Evolutionary conservation across 2,888 invertebrate species (phyloP).

Genomic region (Cyclophora albipunctata): DNA sequence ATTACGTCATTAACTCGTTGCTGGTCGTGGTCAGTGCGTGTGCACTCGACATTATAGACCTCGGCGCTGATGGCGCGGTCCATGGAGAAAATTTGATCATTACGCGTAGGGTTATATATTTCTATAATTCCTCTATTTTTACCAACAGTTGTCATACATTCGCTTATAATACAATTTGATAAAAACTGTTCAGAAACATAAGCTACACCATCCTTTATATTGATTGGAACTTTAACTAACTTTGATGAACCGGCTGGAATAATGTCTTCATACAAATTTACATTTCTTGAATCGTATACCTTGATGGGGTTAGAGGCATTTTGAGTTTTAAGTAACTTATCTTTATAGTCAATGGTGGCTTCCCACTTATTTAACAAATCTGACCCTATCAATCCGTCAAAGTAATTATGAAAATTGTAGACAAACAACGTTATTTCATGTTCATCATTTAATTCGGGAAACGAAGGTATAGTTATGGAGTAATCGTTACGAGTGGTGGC

Average conservation of each 20-base stretch:
- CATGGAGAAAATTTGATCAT: slow-evolving; percentile 20
- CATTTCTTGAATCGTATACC: slow-evolving; percentile 21
- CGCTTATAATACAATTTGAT: slow-evolving; percentile 18
- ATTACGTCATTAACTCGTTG: slow-evolving; percentile 13
- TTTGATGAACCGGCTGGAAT: slow-evolving; percentile 19
- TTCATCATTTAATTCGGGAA: slow-evolving; percentile 12
- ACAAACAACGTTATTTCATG: slow-evolving; percentile 17
- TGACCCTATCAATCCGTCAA: slow-evolving; percentile 9
- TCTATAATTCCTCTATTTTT: slow-evolving; percentile 20
- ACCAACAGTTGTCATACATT: slow-evolving; percentile 19
- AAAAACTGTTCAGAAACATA: slow-evolving; percentile 13
- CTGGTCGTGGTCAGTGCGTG: slow-evolving; percentile 6
- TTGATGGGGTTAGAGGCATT: slow-evolving; percentile 8
- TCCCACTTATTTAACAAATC: slow-evolving; percentile 22
- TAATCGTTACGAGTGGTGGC: slow-evolving; percentile 17
- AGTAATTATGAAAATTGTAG: slow-evolving; percentile 25
- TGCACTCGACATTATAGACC: slow-evolving; percentile 16
- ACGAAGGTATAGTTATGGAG: slow-evolving; percentile 21
- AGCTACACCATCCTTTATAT: slow-evolving; percentile 15
- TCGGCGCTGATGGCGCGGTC: slow-evolving; percentile 15
- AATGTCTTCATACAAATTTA: slow-evolving; percentile 1
- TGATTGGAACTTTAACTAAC: slow-evolving; percentile 18
- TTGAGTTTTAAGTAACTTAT: slow-evolving; percentile 10
- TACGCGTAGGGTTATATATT: slow-evolving; percentile 14
- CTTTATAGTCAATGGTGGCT: slow-evolving; percentile 18